A percentile compares a stretch with the other conserved stretches of the same genome.
phyloP scores from a whole-genome alignment of 2,888 invertebrate species.

The Drosophila diplacantha region DNA sequence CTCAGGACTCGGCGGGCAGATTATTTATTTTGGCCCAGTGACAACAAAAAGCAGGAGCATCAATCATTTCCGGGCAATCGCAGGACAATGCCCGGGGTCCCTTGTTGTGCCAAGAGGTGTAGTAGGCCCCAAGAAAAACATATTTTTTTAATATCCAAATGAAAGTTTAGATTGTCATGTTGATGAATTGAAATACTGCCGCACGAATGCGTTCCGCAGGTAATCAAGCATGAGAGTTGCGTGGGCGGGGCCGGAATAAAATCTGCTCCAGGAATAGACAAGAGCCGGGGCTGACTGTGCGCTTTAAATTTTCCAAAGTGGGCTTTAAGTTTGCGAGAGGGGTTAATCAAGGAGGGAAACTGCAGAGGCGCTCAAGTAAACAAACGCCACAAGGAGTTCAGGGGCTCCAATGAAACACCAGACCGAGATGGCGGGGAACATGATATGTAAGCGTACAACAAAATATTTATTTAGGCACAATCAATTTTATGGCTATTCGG shows the following conservation, averaged over 20 bases:
- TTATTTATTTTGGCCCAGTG: slow-evolving; percentile 57
- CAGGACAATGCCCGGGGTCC: slow-evolving; percentile 36
- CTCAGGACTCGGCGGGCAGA: slow-evolving; percentile 20
- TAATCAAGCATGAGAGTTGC: slow-evolving; percentile 62
- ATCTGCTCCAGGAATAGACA: slow-evolving; percentile 46
- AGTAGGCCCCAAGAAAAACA: slow-evolving; percentile 19
- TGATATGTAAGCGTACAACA: slow-evolving; percentile 30
- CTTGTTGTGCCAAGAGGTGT: slow-evolving; percentile 10
- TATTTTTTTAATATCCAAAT: slow-evolving; percentile 59
- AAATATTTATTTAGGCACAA: slow-evolving; percentile 69
- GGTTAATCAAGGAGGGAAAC: slow-evolving; percentile 33
- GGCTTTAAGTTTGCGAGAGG: slow-evolving; percentile 8
- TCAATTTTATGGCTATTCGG: slow-evolving; percentile 68
- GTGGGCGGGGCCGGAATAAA: slow-evolving; percentile 1
- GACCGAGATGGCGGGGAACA: neutral
- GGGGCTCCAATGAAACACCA: slow-evolving; percentile 9
- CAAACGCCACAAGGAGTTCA: slow-evolving; percentile 43
- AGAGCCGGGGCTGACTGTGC: slow-evolving; percentile 34
- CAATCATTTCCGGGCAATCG: slow-evolving; percentile 70
- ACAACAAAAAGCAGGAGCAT: slow-evolving; percentile 42
- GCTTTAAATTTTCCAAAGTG: slow-evolving; percentile 38
- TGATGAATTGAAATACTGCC: slow-evolving; percentile 71
- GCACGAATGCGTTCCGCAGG: slow-evolving; percentile 65
- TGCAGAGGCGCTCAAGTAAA: slow-evolving; percentile 31
- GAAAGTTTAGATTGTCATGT: slow-evolving; percentile 63